Conservation (phyloP, 1,140 invertebrate genomes). For the Magallana gigas region DNA sequence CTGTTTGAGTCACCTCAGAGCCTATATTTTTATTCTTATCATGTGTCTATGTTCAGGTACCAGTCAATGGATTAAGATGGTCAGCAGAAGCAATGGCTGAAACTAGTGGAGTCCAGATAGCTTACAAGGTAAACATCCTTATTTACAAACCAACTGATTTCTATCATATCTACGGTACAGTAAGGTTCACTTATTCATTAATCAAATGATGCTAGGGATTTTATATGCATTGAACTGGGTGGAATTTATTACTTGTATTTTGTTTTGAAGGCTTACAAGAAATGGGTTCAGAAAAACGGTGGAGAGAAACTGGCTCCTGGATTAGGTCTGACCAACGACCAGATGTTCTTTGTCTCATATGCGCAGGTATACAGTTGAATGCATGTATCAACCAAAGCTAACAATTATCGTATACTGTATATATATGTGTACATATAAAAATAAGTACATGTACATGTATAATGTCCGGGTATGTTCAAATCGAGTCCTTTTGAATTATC, state of each 20-base stretch:
- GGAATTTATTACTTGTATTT: background rate
- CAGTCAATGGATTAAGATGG: conserved; percentile 48
- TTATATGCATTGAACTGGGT: too few relatives aligned
- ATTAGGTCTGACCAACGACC: conserved; percentile 89
- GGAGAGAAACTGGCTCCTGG: conserved; percentile 86
- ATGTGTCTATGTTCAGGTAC: conserved; percentile 45
- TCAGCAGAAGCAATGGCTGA: conserved; percentile 55
- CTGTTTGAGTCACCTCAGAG: too few relatives aligned
- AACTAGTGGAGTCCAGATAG: conserved; percentile 59
- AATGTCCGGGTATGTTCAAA: too few relatives aligned
- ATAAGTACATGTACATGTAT: too few relatives aligned
- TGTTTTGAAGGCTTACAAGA: conserved; percentile 85
- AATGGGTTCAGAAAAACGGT: conserved; percentile 73
- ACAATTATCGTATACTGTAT: too few relatives aligned
- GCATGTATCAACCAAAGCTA: too few relatives aligned
- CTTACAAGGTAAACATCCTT: conserved; percentile 54
- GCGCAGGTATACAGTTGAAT: conserved; percentile 85
- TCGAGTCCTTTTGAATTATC: too few relatives aligned
- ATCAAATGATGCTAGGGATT: background rate
- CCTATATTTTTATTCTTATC: too few relatives aligned
- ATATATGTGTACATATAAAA: too few relatives aligned
- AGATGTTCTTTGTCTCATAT: conserved; percentile 96
- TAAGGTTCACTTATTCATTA: background rate
- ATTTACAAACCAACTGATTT: too few relatives aligned
- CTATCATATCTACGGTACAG: background rate